Evolutionary conservation across 2,113 vertebrate species (phyloP).

Genomic region (Helogale parvula): DNA sequence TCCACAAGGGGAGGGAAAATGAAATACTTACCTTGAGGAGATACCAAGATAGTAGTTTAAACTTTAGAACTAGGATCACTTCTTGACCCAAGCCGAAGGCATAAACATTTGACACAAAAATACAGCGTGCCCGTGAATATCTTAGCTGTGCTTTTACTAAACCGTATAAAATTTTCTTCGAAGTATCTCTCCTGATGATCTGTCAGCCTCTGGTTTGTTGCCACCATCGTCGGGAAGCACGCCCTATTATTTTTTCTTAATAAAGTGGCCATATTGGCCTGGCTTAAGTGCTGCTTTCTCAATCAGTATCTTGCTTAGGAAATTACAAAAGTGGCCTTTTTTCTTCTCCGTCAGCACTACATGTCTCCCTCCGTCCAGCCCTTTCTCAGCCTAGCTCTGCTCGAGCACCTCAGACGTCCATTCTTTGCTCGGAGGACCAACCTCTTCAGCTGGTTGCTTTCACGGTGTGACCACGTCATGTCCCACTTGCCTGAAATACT

Average conservation of each 20-base stretch:
- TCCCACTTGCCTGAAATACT: neutral
- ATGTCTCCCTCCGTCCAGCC: fast-evolving
- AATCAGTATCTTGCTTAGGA: neutral
- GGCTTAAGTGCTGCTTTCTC: neutral
- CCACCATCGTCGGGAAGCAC: neutral
- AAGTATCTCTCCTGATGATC: neutral
- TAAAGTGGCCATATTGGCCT: neutral
- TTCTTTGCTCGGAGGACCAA: neutral
- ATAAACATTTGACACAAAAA: neutral
- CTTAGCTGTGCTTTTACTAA: neutral
- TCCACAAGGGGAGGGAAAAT: neutral
- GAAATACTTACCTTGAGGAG: neutral
- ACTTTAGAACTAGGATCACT: neutral
- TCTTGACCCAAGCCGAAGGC: neutral
- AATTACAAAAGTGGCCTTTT: neutral
- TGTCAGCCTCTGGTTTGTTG: neutral
- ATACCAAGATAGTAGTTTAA: neutral
- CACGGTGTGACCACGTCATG: neutral
- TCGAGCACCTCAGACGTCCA: neutral
- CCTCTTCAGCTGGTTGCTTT: neutral
- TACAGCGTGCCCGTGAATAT: neutral
- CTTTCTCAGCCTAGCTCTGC: neutral
- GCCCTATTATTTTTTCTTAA: neutral
- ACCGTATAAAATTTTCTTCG: neutral
- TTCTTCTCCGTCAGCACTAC: neutral